phyloP scores from a whole-genome alignment of 2,888 invertebrate species.

The Microdon myrmicae region DNA sequence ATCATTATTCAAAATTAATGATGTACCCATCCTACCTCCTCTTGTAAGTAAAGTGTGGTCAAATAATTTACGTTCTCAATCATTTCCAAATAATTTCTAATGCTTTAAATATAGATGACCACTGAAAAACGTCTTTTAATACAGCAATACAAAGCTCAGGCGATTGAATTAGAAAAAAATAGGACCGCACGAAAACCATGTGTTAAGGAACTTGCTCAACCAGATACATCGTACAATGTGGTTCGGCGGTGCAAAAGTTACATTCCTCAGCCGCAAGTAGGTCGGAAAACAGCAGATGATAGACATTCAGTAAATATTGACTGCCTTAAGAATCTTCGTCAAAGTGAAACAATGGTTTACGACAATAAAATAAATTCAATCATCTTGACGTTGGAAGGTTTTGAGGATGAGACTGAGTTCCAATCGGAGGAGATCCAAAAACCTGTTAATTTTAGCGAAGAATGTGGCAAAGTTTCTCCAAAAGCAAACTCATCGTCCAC shows the following conservation, averaged over 20 bases:
- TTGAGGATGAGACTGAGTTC: slow-evolving; percentile 37
- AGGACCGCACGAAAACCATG: neutral
- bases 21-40: slow-evolving; percentile 64
- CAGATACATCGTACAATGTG: slow-evolving; percentile 21
- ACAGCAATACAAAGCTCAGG: slow-evolving; percentile 57
- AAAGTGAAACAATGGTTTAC: slow-evolving; percentile 62
- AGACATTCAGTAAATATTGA: slow-evolving; percentile 13
- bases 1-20: slow-evolving; percentile 63
- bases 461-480: slow-evolving; percentile 36
- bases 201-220: neutral
- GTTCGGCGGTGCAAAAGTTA: slow-evolving; percentile 47
- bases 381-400: slow-evolving; percentile 49
- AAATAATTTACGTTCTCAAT: no score
- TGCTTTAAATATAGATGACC: slow-evolving; percentile 59
- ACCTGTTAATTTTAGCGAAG: slow-evolving; percentile 32
- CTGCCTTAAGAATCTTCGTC: slow-evolving; percentile 56
- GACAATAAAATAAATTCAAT: slow-evolving; percentile 57
- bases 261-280: slow-evolving; percentile 38
- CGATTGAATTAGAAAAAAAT: slow-evolving; percentile 56
- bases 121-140: slow-evolving; percentile 59
- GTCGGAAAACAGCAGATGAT: slow-evolving; percentile 14
- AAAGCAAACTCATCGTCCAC: slow-evolving; percentile 22
- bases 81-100: no score
- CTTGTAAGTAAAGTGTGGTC: slow-evolving; percentile 58
- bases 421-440: slow-evolving; percentile 30